These are phyloP conservation scores for Naja naja DNA, from an alignment of 2,113 vertebrate species.

Conservation along the genomic window DNA sequence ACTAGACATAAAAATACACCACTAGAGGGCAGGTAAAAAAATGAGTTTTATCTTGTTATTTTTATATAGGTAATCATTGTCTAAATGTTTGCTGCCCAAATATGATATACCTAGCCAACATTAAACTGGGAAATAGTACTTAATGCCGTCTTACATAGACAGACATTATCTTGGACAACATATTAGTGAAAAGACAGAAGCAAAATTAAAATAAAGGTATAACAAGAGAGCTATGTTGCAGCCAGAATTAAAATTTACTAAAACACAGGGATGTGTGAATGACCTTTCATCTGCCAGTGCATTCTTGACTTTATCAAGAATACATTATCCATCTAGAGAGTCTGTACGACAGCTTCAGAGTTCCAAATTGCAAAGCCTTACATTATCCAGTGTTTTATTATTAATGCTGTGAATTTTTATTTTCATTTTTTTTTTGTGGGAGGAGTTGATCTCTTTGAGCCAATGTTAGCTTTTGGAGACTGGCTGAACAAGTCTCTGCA, in stretches of 20 bases:
- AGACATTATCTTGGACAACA: background rate
- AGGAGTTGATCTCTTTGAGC: background rate
- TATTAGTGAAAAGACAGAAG: background rate
- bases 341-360: slow-evolving; percentile 60
- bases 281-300: slow-evolving; percentile 51
- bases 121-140: background rate
- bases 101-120: background rate
- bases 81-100: background rate
- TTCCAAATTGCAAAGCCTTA: slow-evolving; percentile 65
- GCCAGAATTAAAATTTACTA: slow-evolving; percentile 45
- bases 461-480: background rate
- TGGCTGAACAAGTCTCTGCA: background rate
- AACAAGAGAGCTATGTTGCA: slow-evolving; percentile 30
- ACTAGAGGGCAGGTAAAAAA: slow-evolving; percentile 12
- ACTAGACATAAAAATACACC: slow-evolving; percentile 14
- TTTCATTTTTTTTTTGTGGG: slow-evolving; percentile 29
- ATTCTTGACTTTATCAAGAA: slow-evolving; percentile 51
- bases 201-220: background rate
- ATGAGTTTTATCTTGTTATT: background rate
- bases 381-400: slow-evolving; percentile 63
- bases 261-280: slow-evolving; percentile 46
- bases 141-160: background rate
- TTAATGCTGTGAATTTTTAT: slow-evolving; percentile 60
- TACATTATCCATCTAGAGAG: slow-evolving; percentile 54
- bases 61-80: background rate